Evolutionary conservation across 2,888 invertebrate genomes (phyloP).

Genomic region (Latheticus oryzae): DNA sequence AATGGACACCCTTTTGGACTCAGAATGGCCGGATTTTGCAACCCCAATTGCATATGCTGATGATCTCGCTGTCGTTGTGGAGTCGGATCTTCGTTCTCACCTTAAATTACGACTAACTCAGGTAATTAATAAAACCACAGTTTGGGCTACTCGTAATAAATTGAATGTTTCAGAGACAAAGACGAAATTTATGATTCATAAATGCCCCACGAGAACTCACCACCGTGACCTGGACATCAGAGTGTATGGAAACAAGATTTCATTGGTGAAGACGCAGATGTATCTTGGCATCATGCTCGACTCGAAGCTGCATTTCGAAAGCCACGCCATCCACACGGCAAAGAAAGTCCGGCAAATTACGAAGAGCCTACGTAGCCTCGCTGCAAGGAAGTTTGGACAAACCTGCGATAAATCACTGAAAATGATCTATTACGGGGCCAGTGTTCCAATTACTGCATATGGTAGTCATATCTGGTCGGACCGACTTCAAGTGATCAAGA

Average conservation of each 20-base stretch:
- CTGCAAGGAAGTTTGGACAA: not conserved
- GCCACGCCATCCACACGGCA: conserved; percentile 1
- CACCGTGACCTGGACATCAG: conserved; percentile 2
- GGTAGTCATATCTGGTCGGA: conserved; percentile 3
- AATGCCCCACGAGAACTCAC: conserved; percentile 3
- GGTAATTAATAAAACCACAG: conserved; percentile 1
- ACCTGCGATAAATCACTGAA: conserved; percentile 1
- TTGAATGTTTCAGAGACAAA: conserved; percentile 14
- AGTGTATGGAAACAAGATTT: conserved; percentile 3
- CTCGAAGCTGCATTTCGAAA: conserved; percentile 6
- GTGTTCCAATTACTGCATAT: conserved; percentile 13
- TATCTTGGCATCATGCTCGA: conserved; percentile 5
- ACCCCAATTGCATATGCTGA: conserved; percentile 5
- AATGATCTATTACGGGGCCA: conserved; percentile 3
- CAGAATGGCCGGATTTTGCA: not conserved
- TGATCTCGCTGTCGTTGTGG: conserved; percentile 3
- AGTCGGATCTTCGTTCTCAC: not conserved
- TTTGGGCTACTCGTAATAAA: conserved; percentile 11
- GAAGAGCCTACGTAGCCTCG: not conserved
- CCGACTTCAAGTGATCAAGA: not conserved
- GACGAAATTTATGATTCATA: conserved; percentile 3
- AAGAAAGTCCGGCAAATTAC: conserved; percentile 8
- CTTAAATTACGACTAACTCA: not conserved
- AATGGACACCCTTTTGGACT: conserved; percentile 1
- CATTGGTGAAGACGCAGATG: conserved; percentile 2